Evolutionary conservation across 2,113 vertebrate genomes (phyloP), one percentile per base, ranked within the genome.

Genomic region (Gallinago media): DNA sequence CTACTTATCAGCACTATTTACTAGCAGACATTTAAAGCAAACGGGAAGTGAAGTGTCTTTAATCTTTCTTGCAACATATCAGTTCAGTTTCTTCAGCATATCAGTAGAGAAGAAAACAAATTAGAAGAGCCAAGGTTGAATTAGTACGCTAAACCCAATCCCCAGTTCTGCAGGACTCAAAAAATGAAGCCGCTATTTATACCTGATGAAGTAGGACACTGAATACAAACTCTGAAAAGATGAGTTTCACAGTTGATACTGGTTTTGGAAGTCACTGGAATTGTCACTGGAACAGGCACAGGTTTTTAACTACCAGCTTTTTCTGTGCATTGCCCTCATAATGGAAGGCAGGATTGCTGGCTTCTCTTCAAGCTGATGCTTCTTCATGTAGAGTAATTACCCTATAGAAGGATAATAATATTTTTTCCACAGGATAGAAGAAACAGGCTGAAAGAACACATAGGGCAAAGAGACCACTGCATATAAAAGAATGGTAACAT

Each of bases 1-100:
- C n/a, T 78, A 36, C 66, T 72, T 94, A 84, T 74, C 52, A 61
- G 14, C 52, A n/a, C 59, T 80, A 63, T 70, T 87, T 91, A 92
- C 47, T 23, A 81, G 31, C 62, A 81, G 80, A 50, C 20, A 20
- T 75, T 87, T 96, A 95, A 77, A 92, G 76, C 27, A 71, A 92
- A 93, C 58, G 25, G 68, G 58, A 94, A 89, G 44, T 52, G 56
- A 88, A 81, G 29, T 46, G 36, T 56, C 65, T 91, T 86, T 92
- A 89, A 78, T 91, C 77, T 96, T 96, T 68, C 96, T 86, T 58
- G 27, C 27, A 78, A 55, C 3, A 0, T 81, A 89, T 72, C 88
- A 54, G 52, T 78, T 91, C 49, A 46, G 8, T 78, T 92, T 96
- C 67, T 79, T 85, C 70, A 75, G 59, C 4, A 0, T 70, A 76